Evolutionary conservation across 2,888 invertebrate species (phyloP).

Genomic region (Nomada goodeniana): DNA sequence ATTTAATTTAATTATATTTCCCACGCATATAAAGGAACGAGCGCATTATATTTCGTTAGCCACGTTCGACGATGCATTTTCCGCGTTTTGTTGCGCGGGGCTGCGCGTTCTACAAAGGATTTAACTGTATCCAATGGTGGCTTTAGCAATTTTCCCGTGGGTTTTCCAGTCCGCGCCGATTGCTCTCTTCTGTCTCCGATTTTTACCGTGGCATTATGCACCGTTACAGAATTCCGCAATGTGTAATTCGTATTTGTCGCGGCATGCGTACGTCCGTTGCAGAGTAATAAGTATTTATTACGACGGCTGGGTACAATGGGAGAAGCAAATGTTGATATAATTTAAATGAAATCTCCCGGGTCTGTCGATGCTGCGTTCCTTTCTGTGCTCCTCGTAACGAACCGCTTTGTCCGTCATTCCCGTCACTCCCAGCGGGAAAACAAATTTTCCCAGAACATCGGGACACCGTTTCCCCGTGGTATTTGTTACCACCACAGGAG

Average conservation of each 20-base stretch:
- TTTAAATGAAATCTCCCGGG: constrained; percentile 10
- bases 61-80: neutral
- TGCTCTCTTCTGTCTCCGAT: neutral
- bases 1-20: too few species aligned
- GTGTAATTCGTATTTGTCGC: constrained; percentile 38
- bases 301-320: neutral
- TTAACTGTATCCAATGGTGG: constrained; percentile 19
- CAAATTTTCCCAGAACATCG: neutral
- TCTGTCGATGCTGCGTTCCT: neutral
- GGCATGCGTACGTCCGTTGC: neutral
- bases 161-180: neutral
- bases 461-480: neutral
- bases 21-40: too few species aligned
- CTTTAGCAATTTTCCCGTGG: constrained; percentile 7
- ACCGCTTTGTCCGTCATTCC: neutral
- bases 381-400: neutral
- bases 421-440: neutral
- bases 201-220: constrained; percentile 32
- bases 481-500: neutral
- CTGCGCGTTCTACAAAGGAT: neutral
- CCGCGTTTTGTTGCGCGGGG: neutral
- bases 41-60: constrained; percentile 22
- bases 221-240: constrained; percentile 16
- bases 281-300: constrained; percentile 10
- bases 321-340: constrained; percentile 5